These are phyloP conservation scores for Chamaedrilus cognettii DNA, from an alignment of 2,888 invertebrate genomes.

Conservation along the genomic window DNA sequence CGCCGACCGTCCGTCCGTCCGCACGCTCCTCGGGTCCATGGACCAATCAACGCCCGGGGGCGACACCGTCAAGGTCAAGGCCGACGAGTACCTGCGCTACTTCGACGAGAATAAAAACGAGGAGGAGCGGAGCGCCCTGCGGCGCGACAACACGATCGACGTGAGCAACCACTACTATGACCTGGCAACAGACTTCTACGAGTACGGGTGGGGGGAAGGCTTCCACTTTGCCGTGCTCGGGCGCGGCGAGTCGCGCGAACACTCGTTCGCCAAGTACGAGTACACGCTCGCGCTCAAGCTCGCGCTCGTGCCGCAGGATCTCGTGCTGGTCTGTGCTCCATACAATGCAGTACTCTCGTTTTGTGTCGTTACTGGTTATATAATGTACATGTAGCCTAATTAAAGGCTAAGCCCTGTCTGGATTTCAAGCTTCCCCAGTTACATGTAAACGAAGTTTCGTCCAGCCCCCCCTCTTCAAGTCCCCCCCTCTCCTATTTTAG, in stretches of 20 bases:
- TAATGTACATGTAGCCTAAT: too few relatives aligned
- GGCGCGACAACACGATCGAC: slow-evolving; percentile 13
- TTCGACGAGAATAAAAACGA: slow-evolving; percentile 10
- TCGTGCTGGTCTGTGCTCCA: slow-evolving; percentile 32
- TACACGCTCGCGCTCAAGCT: slow-evolving; percentile 34
- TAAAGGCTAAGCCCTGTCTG: too few relatives aligned
- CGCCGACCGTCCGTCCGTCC: neutral
- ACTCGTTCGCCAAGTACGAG: slow-evolving; percentile 34
- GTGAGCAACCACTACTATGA: slow-evolving; percentile 32
- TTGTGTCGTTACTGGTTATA: too few relatives aligned
- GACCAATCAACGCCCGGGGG: neutral
- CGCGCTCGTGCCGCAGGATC: slow-evolving; percentile 24
- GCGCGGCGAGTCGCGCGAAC: slow-evolving; percentile 31
- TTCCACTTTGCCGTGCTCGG: slow-evolving; percentile 34
- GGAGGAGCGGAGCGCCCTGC: neutral
- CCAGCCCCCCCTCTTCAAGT: too few relatives aligned
- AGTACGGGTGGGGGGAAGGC: slow-evolving; percentile 38
- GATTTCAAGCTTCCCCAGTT: too few relatives aligned
- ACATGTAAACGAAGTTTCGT: too few relatives aligned
- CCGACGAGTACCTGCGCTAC: slow-evolving; percentile 18
- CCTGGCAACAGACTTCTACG: slow-evolving; percentile 38
- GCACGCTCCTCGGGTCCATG: neutral
- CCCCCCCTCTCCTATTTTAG: too few relatives aligned
- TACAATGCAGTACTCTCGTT: too few relatives aligned
- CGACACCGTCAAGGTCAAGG: slow-evolving; percentile 5